These are phyloP conservation scores for Rhinatrema bivittatum DNA, from an alignment of 2,797 vertebrate genomes.

Conservation along the genomic window DNA sequence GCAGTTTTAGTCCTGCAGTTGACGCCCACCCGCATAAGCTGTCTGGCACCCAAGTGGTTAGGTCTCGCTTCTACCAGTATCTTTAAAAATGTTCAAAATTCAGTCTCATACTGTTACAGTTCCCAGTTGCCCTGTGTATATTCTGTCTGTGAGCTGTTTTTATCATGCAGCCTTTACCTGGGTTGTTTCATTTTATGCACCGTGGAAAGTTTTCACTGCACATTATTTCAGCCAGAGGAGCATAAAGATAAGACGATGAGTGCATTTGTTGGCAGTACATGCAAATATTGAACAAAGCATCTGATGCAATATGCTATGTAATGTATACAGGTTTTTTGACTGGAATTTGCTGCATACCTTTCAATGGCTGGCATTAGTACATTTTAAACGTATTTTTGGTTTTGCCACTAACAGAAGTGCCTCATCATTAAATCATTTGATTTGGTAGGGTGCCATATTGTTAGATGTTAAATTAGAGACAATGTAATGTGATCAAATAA, in stretches of 20 bases:
- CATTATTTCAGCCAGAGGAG: constrained; percentile 76
- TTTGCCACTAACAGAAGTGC: constrained; percentile 88
- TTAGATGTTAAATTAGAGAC: constrained; percentile 57
- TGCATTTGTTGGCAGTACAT: constrained; percentile 57
- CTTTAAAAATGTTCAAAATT: constrained; percentile 60
- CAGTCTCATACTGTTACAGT: constrained; percentile 68
- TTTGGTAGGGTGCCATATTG: constrained; percentile 86
- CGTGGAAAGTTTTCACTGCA: constrained; percentile 78
- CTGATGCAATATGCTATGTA: constrained; percentile 60
- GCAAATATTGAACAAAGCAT: constrained; percentile 67
- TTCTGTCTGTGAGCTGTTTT: constrained; percentile 77
- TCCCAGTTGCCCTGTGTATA: constrained; percentile 60
- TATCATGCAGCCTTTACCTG: constrained; percentile 65
- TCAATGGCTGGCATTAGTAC: constrained; percentile 49
- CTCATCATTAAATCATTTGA: constrained; percentile 78
- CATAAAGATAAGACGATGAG: constrained; percentile 49
- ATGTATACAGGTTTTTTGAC: constrained; percentile 64
- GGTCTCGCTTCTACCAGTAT: constrained; percentile 86
- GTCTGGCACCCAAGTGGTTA: constrained; percentile 73
- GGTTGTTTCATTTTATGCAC: constrained; percentile 85
- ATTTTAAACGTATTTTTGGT: constrained; percentile 62
- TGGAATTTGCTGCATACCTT: constrained; percentile 39
- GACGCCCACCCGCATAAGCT: constrained; percentile 82
- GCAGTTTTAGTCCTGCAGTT: constrained; percentile 57
- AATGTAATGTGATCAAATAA: constrained; percentile 65